phyloP scores from a whole-genome alignment of 2,888 invertebrate species.

The Tetrapedia diversipes region DNA sequence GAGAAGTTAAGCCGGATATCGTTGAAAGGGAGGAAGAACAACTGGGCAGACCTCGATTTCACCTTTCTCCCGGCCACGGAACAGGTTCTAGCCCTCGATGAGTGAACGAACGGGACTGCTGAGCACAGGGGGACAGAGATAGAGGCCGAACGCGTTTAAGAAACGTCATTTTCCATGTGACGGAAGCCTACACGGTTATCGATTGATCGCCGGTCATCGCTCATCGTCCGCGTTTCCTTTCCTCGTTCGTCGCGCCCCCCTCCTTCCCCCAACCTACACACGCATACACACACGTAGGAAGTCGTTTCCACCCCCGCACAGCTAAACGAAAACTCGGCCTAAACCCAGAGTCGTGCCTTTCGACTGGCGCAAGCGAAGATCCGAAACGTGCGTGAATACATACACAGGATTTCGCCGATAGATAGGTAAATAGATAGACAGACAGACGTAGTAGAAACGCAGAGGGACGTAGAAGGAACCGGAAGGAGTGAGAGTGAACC shows the following conservation, averaged over 20 bases:
- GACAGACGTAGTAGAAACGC: not conserved
- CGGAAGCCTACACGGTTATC: constrained; percentile 43
- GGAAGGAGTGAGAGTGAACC: no score
- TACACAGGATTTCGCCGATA: not conserved
- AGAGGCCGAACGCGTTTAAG: constrained; percentile 15
- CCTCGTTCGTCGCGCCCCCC: constrained; percentile 21
- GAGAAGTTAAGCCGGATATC: no score
- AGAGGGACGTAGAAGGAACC: not conserved
- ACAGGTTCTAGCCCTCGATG: not conserved
- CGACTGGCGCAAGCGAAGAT: constrained; percentile 51
- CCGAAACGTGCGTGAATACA: not conserved
- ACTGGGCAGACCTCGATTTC: not conserved
- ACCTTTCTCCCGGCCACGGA: no score
- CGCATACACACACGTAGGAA: no score
- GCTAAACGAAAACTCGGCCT: constrained; percentile 66
- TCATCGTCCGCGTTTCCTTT: constrained; percentile 41
- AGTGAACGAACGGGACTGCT: not conserved
- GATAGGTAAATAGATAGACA: not conserved
- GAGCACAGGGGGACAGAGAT: not conserved
- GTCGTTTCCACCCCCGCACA: constrained; percentile 2
- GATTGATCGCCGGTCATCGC: constrained; percentile 59
- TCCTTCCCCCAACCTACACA: no score
- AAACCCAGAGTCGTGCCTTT: constrained; percentile 65
- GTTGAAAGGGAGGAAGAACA: no score
- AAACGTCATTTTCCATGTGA: constrained; percentile 49